phyloP scores from a whole-genome alignment of 2,888 invertebrate species.

The Amiota communis region DNA sequence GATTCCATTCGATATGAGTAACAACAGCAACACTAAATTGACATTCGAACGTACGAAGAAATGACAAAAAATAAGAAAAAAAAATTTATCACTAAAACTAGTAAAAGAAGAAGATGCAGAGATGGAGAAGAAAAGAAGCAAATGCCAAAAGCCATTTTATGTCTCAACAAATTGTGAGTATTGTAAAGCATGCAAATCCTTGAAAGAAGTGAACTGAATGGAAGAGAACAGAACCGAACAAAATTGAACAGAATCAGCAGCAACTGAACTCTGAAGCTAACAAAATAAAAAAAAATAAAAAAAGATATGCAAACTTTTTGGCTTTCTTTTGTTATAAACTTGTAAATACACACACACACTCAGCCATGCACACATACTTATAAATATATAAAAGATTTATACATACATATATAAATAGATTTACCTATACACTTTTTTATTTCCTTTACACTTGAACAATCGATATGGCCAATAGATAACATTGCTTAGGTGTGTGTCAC shows the following conservation, averaged over 20 bases:
- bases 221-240: no score
- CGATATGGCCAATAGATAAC: conserved; percentile 2
- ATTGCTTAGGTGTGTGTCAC: not conserved
- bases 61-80: no score
- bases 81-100: no score
- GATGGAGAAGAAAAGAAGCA: not conserved
- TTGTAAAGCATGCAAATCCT: conserved; percentile 18
- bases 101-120: no score
- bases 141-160: conserved; percentile 12
- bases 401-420: no score
- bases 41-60: not conserved
- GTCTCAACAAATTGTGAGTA: conserved; percentile 15
- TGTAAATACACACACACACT: no score
- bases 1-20: no score
- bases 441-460: not conserved
- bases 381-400: no score
- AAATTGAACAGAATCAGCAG: no score
- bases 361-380: no score
- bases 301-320: conserved; percentile 13
- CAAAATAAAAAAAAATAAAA: not conserved
- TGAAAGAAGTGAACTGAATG: not conserved
- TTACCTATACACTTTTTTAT: not conserved
- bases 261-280: no score
- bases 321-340: not conserved
- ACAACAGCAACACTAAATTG: no score